These are phyloP conservation scores for Ctenomys sociabilis DNA, from an alignment of 2,113 vertebrate genomes.

Conservation along the genomic window DNA sequence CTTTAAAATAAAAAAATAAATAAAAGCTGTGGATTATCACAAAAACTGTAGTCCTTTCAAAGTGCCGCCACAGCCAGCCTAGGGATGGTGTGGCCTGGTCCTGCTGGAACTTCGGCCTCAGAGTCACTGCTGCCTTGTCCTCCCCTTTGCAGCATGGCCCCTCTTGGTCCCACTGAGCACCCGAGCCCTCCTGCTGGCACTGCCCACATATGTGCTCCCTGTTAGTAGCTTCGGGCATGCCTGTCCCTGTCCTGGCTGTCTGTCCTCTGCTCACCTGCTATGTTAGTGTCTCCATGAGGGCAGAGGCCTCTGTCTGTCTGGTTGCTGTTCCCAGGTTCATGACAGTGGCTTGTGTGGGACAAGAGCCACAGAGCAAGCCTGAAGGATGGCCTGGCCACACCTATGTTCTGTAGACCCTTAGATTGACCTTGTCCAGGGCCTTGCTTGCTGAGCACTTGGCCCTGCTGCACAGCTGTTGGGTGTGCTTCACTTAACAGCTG, in stretches of 20 bases:
- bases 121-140: not conserved
- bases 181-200: not conserved
- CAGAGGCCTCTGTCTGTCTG: not conserved
- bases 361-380: not conserved
- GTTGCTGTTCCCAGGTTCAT: not conserved
- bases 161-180: not conserved
- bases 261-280: not conserved
- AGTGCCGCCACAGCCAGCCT: not conserved
- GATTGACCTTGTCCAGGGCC: too few relatives aligned
- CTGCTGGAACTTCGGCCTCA: not conserved
- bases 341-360: not conserved
- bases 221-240: not conserved
- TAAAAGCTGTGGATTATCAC: not conserved
- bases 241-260: not conserved
- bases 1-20: too few relatives aligned
- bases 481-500: too few relatives aligned
- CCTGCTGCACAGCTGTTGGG: not conserved
- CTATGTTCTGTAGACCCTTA: too few relatives aligned
- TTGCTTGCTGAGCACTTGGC: not conserved
- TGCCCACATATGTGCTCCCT: not conserved
- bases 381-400: not conserved
- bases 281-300: too few relatives aligned
- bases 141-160: not conserved
- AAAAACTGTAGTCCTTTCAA: not conserved
- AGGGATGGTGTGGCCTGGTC: not conserved